Base-by-base conservation (phyloP, 2,888 invertebrate genomes). In the Melolontha melolontha region DNA sequence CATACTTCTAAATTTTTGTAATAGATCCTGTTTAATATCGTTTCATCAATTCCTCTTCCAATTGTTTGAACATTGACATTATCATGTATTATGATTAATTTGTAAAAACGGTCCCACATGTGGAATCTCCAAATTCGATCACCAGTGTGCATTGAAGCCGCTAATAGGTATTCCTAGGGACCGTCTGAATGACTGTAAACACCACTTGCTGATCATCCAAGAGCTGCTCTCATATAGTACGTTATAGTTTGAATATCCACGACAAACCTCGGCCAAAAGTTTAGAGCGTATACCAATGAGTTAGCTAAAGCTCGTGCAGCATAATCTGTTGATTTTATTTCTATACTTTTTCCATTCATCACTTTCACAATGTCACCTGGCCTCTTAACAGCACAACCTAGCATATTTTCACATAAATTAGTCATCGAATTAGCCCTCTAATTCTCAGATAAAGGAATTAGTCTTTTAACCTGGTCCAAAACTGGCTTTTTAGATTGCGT, bases 71-170 rank as follows among this genome's bases (percentile, higher is more conserved):
- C n/a, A n/a, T 89, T 88, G 0, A 85, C 85, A 16, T 78, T 78
- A 2, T 79, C 74, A 12, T 79, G 75, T 75, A 85, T 84, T 39
- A 84, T 87, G 40, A 92, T 83, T 64, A 87, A 86, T 69, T 85
- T 85, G 55, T 85, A 87, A 80, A 91, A 94, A 78, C 89, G 89
- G 57, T 88, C 86, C 88, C 91, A 93, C 17, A 95, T 81, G 0
- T 94, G 95, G 87, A 95, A 89, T 54, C 93, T 85, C 94, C 95
- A 95, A 0, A 95, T 87, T 17, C 94, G 83, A 79, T 95, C 95
- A 0, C 94, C 95, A 0, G 92, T 91, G 69, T 87, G 86, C 76
- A 86, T 85, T 54, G 92, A 90, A 6, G 94, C 92, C 71, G 88
- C 83, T 73, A 90, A 86, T 74, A 93, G 83, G 71, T 87, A 86